Percentiles rank a stretch among this genome's conserved stretches.
phyloP scores from a whole-genome alignment of 2,888 invertebrate genomes.

The Luperina testacea region DNA sequence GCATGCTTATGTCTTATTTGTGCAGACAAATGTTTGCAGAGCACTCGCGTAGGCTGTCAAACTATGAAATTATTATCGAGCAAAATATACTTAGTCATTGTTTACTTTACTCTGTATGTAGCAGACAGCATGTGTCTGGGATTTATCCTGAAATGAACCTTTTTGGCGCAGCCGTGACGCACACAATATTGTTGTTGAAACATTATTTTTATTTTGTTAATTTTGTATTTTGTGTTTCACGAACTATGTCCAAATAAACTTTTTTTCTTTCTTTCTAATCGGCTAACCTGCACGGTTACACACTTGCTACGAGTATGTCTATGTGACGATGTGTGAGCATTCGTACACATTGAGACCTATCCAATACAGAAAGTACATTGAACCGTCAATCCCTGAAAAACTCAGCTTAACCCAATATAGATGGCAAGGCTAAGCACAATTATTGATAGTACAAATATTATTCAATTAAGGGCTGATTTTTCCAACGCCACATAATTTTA shows the following conservation, averaged over 20 bases:
- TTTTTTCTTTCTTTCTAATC: not conserved
- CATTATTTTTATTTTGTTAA: too few relatives aligned
- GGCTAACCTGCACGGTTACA: too few relatives aligned
- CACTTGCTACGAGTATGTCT: not conserved
- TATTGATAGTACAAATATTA: not conserved
- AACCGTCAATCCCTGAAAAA: not conserved
- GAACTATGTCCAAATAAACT: too few relatives aligned
- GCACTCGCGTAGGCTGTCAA: constrained; percentile 25
- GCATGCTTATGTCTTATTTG: constrained; percentile 1
- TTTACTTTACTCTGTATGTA: not conserved
- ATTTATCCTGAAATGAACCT: too few relatives aligned
- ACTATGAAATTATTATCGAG: constrained; percentile 27
- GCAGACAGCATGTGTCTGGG: too few relatives aligned
- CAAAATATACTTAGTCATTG: constrained; percentile 26
- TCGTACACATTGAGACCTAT: not conserved
- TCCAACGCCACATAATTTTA: too few relatives aligned
- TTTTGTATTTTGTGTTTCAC: too few relatives aligned
- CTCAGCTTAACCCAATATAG: not conserved
- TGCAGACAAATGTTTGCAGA: constrained; percentile 28
- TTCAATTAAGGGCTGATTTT: not conserved
- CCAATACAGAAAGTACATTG: not conserved
- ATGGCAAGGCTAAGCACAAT: not conserved
- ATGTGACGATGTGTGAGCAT: too few relatives aligned
- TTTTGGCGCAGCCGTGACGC: too few relatives aligned
- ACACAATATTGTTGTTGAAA: too few relatives aligned